Conservation (phyloP, 2,113 vertebrate species). For the Rhineura floridana region DNA sequence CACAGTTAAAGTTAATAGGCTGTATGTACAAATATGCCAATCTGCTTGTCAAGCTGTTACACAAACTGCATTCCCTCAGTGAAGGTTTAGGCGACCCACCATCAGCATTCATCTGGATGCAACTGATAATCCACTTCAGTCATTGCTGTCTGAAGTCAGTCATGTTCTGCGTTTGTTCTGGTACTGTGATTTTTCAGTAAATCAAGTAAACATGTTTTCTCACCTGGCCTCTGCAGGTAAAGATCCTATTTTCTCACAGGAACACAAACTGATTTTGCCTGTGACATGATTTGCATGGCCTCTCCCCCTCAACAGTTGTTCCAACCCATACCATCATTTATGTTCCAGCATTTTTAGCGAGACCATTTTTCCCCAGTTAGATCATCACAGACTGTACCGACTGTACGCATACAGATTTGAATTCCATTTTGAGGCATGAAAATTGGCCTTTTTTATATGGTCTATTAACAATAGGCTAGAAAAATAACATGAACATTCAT, state of each 20-base stretch:
- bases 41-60: background rate
- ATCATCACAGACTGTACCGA: background rate
- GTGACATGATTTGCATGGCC: background rate
- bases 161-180: fast-evolving
- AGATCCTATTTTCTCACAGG: background rate
- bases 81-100: background rate
- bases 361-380: conserved; percentile 24
- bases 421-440: background rate
- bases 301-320: conserved; percentile 36
- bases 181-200: background rate
- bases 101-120: fast-evolving
- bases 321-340: conserved; percentile 25
- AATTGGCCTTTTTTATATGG: fast-evolving
- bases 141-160: background rate
- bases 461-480: background rate
- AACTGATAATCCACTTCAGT: background rate
- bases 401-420: background rate
- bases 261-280: background rate
- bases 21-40: background rate
- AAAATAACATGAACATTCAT: fast-evolving
- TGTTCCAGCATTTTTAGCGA: conserved; percentile 24
- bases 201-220: background rate
- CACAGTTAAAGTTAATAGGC: no score
- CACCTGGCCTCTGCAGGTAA: background rate
- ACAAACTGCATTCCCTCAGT: background rate